These are phyloP conservation scores for Piprites chloris DNA, from an alignment of 2,113 vertebrate genomes.

Conservation along the genomic window DNA sequence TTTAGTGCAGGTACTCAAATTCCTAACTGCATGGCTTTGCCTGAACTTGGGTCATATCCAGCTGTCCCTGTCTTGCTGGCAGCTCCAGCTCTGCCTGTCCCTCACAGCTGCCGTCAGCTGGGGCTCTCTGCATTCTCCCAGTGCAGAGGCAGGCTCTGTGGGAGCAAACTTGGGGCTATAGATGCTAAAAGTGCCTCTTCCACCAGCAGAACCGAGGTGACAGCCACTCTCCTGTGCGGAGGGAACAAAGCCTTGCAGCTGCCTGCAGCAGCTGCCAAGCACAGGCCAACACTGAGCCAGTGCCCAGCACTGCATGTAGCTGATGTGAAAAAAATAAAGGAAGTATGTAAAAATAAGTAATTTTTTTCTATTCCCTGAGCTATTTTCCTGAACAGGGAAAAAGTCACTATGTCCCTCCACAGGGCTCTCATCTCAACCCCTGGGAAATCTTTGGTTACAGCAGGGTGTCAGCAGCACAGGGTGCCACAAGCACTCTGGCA, in stretches of 20 bases:
- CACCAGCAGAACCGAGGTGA: not conserved
- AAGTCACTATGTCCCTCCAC: not conserved
- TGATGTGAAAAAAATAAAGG: not conserved
- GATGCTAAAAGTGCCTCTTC: not conserved
- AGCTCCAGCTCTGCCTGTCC: not conserved
- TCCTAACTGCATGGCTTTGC: fast-evolving
- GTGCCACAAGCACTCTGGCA: not conserved
- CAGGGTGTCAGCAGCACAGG: not conserved
- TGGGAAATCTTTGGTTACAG: not conserved
- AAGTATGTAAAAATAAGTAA: not conserved
- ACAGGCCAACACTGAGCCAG: fast-evolving
- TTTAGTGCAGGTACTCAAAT: not conserved
- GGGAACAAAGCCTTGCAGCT: not conserved
- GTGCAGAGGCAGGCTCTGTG: fast-evolving
- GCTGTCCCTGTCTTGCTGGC: not conserved
- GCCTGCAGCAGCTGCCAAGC: not conserved
- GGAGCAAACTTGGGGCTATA: not conserved
- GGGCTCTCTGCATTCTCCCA: not conserved
- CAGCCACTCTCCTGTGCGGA: fast-evolving
- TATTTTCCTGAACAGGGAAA: not conserved
- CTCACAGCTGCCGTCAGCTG: not conserved
- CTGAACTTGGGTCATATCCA: fast-evolving
- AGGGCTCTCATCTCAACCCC: not conserved
- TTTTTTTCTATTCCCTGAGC: not conserved
- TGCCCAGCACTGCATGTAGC: not conserved